Evolutionary conservation across 2,888 invertebrate genomes (phyloP).

Genomic region (Unio delphinus): DNA sequence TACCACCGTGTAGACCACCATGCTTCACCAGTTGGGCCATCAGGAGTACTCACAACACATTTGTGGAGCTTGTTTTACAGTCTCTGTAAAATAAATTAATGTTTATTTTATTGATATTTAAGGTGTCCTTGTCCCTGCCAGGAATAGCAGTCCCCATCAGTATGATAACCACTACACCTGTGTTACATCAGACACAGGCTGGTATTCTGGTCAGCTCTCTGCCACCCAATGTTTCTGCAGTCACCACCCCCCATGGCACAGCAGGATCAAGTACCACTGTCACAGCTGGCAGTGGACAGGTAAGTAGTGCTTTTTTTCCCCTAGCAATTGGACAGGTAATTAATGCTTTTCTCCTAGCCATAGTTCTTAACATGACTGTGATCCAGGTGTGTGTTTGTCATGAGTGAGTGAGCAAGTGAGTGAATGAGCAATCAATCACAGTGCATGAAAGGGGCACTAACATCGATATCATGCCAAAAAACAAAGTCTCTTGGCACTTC

Average conservation of each 20-base stretch:
- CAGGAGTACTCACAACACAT: too few relatives aligned
- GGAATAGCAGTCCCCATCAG: slow-evolving; percentile 84
- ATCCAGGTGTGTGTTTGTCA: too few relatives aligned
- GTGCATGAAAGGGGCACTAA: too few relatives aligned
- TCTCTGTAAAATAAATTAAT: too few relatives aligned
- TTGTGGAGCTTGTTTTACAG: too few relatives aligned
- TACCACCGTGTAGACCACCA: background rate
- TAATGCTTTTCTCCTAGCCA: background rate
- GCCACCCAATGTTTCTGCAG: slow-evolving; percentile 13
- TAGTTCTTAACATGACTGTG: background rate
- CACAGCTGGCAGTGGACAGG: slow-evolving; percentile 5
- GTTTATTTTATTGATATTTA: slow-evolving; percentile 41
- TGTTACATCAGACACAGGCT: slow-evolving; percentile 53
- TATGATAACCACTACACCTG: slow-evolving; percentile 58
- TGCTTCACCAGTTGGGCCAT: background rate
- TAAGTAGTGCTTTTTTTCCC: background rate
- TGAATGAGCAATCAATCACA: too few relatives aligned
- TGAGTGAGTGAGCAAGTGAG: too few relatives aligned
- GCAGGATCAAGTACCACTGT: background rate
- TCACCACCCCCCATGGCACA: slow-evolving; percentile 8
- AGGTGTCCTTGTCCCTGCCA: slow-evolving; percentile 78
- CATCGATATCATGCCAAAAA: too few relatives aligned
- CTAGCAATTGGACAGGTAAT: slow-evolving; percentile 1
- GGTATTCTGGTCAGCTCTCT: slow-evolving; percentile 60
- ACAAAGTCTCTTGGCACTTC: too few relatives aligned